Conservation (phyloP, 1,140 invertebrate genomes). For the Mercenaria mercenaria region DNA sequence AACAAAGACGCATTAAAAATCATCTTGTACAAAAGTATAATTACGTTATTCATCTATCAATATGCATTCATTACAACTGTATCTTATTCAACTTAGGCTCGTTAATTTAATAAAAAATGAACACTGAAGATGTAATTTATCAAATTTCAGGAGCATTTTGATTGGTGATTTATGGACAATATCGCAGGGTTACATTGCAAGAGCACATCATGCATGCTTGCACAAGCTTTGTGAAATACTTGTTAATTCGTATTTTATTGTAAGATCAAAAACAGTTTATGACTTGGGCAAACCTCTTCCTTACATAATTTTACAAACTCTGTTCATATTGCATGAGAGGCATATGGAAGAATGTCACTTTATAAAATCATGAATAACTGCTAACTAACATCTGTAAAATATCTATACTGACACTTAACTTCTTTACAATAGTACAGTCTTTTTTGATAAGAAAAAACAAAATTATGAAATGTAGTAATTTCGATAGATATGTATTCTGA, state of each 20-base stretch:
- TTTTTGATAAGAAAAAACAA: no score
- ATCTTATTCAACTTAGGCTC: neutral
- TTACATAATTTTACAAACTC: neutral
- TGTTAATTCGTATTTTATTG: constrained; percentile 25
- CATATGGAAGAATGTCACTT: neutral
- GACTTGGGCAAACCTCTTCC: neutral
- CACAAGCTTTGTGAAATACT: constrained; percentile 13
- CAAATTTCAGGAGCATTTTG: neutral
- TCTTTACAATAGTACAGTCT: no score
- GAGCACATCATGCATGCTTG: neutral
- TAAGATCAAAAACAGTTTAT: constrained; percentile 20
- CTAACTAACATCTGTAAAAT: no score
- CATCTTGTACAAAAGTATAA: neutral
- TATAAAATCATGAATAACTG: neutral
- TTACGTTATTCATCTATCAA: constrained; percentile 7
- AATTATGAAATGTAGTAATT: no score
- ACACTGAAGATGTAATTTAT: neutral
- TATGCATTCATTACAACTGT: constrained; percentile 1
- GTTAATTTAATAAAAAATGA: neutral
- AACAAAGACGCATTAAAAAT: neutral
- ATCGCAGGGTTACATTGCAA: neutral
- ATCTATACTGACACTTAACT: no score
- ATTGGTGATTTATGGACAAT: constrained; percentile 16
- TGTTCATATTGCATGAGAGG: neutral
- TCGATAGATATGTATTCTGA: no score